Evolutionary conservation across 2,113 vertebrate species (phyloP), one percentile per base, ranked within the genome.

Genomic region (Larimichthys crocea): DNA sequence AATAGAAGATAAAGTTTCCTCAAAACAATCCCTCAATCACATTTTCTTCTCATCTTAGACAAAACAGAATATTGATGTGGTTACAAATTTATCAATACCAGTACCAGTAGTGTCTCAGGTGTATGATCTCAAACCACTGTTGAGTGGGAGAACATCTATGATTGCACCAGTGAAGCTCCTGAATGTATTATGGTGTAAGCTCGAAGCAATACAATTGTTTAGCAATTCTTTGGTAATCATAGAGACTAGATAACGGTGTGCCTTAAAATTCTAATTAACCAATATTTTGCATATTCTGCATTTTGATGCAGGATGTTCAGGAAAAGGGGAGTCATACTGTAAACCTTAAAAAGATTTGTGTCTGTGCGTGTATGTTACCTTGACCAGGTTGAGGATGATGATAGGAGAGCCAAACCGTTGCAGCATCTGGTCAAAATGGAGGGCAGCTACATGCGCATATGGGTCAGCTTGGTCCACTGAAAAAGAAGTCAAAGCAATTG

Each of bases 391-490:
- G 90, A 99, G 86, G 92, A 99, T 99, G 84, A 99, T 99, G 86
- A 99, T 97, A 1, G 98, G 98, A 2, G 98, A 99, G 24, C 98
- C 98, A 83, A 99, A 99, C 53, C 98, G 95, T 94, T 99, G 97
- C 60, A 99, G 94, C 98, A 99, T 99, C 95, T 99, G 98, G 91
- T 99, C 98, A 82, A 99, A 99, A 89, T 99, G 98, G 87, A 98
- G 97, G 31, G 95, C 97, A 29, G 98, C 97, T 60, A 97, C 95
- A 0, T 97, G 96, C 2, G 98, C 96, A 19, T 97, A 99, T 1
- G 98, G 98, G 90, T 99, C 98, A n/a, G 97, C 97, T 83, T 99
- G 98, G 88, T 99, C 98, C 96, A 99, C 98, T 99, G 83, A 16
- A 79, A 82, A 89, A 89, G 56, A n/a, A 44, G 53, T 26, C 1